Evolutionary conservation across 2,888 invertebrate genomes (phyloP).

Genomic region (Rhogogaster chlorosoma): DNA sequence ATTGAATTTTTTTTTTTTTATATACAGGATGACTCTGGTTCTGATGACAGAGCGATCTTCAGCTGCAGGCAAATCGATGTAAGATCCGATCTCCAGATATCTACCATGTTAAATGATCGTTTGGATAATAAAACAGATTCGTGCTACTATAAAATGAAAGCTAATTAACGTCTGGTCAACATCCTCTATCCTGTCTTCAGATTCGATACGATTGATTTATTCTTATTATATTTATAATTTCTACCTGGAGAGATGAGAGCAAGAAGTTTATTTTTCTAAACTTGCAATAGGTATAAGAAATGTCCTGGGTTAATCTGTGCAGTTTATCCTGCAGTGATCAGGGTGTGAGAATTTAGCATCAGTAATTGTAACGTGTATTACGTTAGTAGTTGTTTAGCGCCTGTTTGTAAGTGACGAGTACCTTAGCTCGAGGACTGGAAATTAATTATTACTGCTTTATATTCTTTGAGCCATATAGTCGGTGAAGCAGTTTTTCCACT

Average conservation of each 20-base stretch:
- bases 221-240: not conserved
- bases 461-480: not conserved
- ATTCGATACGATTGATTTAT: not conserved
- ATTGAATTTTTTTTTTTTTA: not conserved
- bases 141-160: not conserved
- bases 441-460: not conserved
- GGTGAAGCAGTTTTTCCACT: not conserved
- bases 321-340: not conserved
- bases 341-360: slow-evolving; percentile 8
- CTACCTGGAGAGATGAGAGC: not conserved
- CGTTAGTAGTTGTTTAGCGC: not conserved
- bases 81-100: not conserved
- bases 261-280: not conserved
- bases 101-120: not conserved
- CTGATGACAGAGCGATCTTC: not conserved
- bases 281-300: not conserved
- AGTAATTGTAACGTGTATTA: not conserved
- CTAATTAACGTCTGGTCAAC: not conserved
- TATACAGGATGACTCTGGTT: not conserved
- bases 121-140: not conserved
- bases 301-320: not conserved
- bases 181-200: not conserved
- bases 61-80: not conserved
- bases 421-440: not conserved
- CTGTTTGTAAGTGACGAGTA: slow-evolving; percentile 12